Evolutionary conservation across 2,797 vertebrate genomes (phyloP).

Genomic region (Gallinago solitaria): DNA sequence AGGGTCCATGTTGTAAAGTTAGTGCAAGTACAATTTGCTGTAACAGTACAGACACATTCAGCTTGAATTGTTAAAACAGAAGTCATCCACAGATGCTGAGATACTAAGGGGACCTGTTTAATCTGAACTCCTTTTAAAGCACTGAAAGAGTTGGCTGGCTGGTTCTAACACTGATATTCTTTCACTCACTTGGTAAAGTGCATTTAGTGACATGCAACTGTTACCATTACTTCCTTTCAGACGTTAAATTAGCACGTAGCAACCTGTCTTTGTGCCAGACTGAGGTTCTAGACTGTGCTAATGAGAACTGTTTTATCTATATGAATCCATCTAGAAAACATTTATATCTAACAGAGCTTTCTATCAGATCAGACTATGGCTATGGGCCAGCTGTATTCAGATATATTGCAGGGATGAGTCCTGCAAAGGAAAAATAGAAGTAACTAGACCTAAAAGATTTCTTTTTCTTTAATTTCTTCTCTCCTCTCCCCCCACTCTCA

Average conservation of each 20-base stretch:
- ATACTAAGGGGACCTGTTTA: not conserved
- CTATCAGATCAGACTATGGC: not conserved
- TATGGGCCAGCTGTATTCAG: not conserved
- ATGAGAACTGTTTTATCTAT: not conserved
- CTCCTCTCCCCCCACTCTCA: not conserved
- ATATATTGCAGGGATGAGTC: not conserved
- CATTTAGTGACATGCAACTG: not conserved
- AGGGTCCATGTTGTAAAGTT: not conserved
- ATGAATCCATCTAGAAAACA: not conserved
- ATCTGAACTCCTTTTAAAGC: not conserved
- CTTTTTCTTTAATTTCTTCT: not conserved
- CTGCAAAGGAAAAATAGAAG: not conserved
- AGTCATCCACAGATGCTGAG: not conserved
- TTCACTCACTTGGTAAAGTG: not conserved
- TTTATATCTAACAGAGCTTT: not conserved
- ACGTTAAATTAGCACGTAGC: not conserved
- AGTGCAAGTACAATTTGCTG: not conserved
- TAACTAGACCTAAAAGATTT: not conserved
- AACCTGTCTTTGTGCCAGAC: not conserved
- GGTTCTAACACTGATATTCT: not conserved
- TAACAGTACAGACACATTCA: not conserved
- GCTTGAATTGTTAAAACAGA: not conserved
- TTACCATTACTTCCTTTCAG: not conserved
- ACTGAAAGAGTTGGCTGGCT: not conserved
- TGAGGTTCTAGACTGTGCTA: not conserved